Evolutionary conservation across 2,797 vertebrate genomes (phyloP), one percentile per base, ranked within the genome.

Genomic region (Anolis apletophallus): DNA sequence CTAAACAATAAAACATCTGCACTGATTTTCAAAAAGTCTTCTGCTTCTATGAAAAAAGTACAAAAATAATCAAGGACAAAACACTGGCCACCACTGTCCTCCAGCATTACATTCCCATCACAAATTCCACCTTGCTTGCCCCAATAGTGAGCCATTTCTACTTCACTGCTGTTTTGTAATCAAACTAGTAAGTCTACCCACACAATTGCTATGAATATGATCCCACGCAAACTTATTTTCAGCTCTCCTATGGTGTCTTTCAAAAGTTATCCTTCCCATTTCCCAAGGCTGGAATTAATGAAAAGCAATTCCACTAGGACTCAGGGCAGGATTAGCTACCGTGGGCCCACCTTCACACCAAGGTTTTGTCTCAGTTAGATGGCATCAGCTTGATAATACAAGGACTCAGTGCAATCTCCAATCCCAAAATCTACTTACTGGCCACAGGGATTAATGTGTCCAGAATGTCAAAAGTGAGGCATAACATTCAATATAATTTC

Each of bases 161-260:
- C 23, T 57, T 69, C 16, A 67, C 40, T 57, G 71, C 46, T 40
- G 68, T 21, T 32, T 4, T 59, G 71, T 59, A 64, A 64, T 9
- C 52, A 59, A 59, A 12, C 52, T 52, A 78, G 52, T 46, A 57
- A 85, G 69, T 12, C 64, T 71, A 71, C 64, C 26, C 64, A 68
- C n/a, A 77, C 2, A 17, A 29, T 12, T 46, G 34, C 76, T 79
- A 59, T 85, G 69, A 85, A 85, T 57, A 85, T 50, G 26, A 11
- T 46, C 67, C 64, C 11, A 19, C 34, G 5, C 23, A 68, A 7
- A 5, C 29, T 57, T 71, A 72, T 85, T 85, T 85, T 85, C 79
- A 67, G 52, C 17, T n/a, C 11, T 34, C 9, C 9, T 72, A 29
- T 46, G 64, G 74, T 16, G 64, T 77, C 74, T 32, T 50, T 72